Evolutionary conservation across 1,140 invertebrate genomes (phyloP).

Genomic region (Zaprionus lachaisei): DNA sequence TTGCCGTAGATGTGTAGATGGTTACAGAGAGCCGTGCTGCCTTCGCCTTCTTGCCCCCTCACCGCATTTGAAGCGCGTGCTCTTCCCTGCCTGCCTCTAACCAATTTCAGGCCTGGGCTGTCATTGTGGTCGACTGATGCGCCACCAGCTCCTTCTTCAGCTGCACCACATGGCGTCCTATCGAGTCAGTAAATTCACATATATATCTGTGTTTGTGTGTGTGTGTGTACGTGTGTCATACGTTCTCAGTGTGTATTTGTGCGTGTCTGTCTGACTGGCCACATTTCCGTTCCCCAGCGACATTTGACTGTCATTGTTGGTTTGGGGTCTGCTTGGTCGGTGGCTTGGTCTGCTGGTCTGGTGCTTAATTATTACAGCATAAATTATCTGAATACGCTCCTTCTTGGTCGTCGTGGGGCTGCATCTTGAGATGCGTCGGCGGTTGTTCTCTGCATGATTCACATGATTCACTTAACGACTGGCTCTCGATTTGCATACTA

Average conservation of each 20-base stretch:
- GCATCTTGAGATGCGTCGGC: slow-evolving; percentile 64
- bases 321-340: slow-evolving; percentile 10
- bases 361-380: slow-evolving; percentile 82
- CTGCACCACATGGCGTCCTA: slow-evolving; percentile 42
- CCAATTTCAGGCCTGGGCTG: slow-evolving; percentile 38
- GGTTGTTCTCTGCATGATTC: slow-evolving; percentile 59
- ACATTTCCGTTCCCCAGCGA: slow-evolving; percentile 42
- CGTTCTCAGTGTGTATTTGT: neutral
- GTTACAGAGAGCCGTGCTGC: slow-evolving; percentile 10
- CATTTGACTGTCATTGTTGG: slow-evolving; percentile 62
- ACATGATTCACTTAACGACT: slow-evolving; percentile 69
- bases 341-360: slow-evolving; percentile 10
- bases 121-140: slow-evolving; percentile 44
- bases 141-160: slow-evolving; percentile 13
- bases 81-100: slow-evolving; percentile 7
- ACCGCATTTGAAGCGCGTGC: too few relatives aligned
- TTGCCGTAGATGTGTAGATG: slow-evolving; percentile 2
- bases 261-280: slow-evolving; percentile 16
- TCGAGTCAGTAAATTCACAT: slow-evolving; percentile 34
- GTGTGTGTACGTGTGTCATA: slow-evolving; percentile 13
- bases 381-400: slow-evolving; percentile 61
- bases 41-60: neutral
- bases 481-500: slow-evolving; percentile 75
- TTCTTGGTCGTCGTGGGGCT: slow-evolving; percentile 14
- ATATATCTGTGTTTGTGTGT: slow-evolving; percentile 5